phyloP scores from a whole-genome alignment of 1,140 invertebrate genomes.

The Halesus radiatus region DNA sequence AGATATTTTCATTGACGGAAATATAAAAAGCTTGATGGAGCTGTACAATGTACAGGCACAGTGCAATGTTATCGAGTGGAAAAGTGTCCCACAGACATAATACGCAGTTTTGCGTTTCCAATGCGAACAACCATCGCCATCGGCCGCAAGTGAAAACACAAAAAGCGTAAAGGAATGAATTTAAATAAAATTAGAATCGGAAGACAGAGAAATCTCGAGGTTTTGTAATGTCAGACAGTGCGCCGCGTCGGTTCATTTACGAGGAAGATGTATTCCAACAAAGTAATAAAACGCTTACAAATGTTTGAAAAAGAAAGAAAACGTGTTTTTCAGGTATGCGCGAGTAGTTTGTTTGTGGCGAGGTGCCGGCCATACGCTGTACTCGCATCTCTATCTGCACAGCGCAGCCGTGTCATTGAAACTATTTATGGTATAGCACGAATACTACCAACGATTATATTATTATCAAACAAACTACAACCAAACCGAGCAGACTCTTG shows the following conservation, averaged over 20 bases:
- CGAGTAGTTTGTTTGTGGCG: not conserved
- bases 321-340: conserved; percentile 3
- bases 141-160: not conserved
- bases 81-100: too few species aligned
- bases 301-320: conserved; percentile 27
- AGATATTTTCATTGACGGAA: too few species aligned
- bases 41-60: too few species aligned
- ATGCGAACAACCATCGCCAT: not conserved
- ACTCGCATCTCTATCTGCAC: too few species aligned
- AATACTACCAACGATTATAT: too few species aligned
- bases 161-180: conserved; percentile 1
- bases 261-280: conserved; percentile 9
- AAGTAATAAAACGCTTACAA: conserved; percentile 2
- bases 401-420: too few species aligned
- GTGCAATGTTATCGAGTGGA: too few species aligned
- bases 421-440: too few species aligned
- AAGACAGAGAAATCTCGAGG: not conserved
- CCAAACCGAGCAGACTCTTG: too few species aligned
- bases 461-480: too few species aligned
- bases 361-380: not conserved
- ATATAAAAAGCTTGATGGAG: too few species aligned
- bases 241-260: not conserved
- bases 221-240: not conserved
- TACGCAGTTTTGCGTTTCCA: too few species aligned
- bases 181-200: conserved; percentile 17